Conservation (phyloP, 2,888 invertebrate species). For the Dyspetes luteomarginatus region DNA sequence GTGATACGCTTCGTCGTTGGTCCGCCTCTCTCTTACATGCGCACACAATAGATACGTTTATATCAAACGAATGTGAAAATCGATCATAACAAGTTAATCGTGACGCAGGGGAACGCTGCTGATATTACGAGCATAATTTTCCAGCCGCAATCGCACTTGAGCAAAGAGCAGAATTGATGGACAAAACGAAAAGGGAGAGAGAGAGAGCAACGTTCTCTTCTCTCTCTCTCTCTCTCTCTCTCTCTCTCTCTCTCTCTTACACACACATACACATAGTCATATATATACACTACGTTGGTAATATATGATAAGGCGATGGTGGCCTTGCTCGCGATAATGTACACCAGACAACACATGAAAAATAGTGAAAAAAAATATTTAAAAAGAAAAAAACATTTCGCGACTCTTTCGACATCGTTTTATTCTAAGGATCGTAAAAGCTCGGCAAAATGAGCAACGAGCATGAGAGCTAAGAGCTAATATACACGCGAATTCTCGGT, state of each 20-base stretch:
- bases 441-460: not conserved
- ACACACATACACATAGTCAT: not conserved
- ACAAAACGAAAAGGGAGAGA: not conserved
- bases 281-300: not conserved
- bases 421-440: conserved; percentile 36
- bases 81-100: conserved; percentile 59
- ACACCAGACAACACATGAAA: conserved; percentile 4
- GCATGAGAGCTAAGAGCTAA: not conserved
- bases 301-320: conserved; percentile 14
- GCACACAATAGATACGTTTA: not conserved
- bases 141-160: conserved; percentile 48
- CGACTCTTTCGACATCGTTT: conserved; percentile 49
- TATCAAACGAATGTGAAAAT: conserved; percentile 31
- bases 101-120: conserved; percentile 29
- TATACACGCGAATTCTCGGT: conserved; percentile 14
- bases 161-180: not conserved
- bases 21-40: too few species aligned
- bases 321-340: conserved; percentile 60
- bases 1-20: not conserved
- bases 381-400: conserved; percentile 8
- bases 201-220: conserved; percentile 17
- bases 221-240: not conserved
- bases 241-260: too few species aligned
- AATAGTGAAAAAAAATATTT: conserved; percentile 22
- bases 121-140: conserved; percentile 55